phyloP scores from a whole-genome alignment of 2,888 invertebrate species.

The Zele albiditarsus region DNA sequence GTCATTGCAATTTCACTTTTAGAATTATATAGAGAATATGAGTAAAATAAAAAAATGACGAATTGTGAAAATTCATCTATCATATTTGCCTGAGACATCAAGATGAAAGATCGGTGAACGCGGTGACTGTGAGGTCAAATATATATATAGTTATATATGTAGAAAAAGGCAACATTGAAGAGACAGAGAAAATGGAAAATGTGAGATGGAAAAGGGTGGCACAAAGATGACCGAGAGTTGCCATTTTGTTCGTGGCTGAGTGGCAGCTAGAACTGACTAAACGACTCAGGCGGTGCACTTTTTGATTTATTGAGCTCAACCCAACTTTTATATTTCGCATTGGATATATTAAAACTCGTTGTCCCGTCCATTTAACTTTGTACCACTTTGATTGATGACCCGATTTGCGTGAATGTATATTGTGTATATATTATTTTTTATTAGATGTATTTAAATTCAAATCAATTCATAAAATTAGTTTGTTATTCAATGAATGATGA shows the following conservation, averaged over 20 bases:
- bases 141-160: conserved; percentile 31
- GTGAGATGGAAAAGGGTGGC: conserved; percentile 36
- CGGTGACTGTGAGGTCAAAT: conserved; percentile 20
- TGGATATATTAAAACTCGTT: conserved; percentile 72
- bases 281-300: conserved; percentile 65
- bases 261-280: conserved; percentile 59
- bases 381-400: conserved; percentile 68
- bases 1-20: background rate
- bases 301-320: conserved; percentile 72
- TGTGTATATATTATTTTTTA: conserved; percentile 24
- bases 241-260: conserved; percentile 62
- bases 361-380: conserved; percentile 70
- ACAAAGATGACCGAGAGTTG: conserved; percentile 48
- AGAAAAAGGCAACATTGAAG: conserved; percentile 39
- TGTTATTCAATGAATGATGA: background rate
- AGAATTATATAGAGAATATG: conserved; percentile 49
- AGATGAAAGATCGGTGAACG: conserved; percentile 52
- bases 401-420: conserved; percentile 48
- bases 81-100: conserved; percentile 59
- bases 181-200: conserved; percentile 45
- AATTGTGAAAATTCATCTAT: conserved; percentile 64
- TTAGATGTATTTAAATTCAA: conserved; percentile 5
- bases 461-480: background rate
- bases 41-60: conserved; percentile 11
- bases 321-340: conserved; percentile 70